Evolutionary conservation across 1,140 invertebrate genomes (phyloP).

Genomic region (Augochlora pura): DNA sequence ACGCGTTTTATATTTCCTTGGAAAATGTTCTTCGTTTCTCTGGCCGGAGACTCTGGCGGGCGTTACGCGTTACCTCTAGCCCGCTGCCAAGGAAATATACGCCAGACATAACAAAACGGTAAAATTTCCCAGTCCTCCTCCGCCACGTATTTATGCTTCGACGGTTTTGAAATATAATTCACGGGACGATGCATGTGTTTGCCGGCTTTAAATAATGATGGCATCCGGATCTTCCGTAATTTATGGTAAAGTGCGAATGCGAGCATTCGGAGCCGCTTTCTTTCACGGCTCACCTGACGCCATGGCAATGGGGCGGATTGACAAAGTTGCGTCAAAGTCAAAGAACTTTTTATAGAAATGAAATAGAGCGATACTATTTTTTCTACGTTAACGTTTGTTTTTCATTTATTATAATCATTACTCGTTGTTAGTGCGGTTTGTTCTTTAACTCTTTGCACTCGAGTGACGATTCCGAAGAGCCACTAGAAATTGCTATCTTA

Average conservation of each 20-base stretch:
- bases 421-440: too few relatives aligned
- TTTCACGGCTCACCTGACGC: not conserved
- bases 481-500: too few relatives aligned
- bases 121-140: constrained; percentile 5
- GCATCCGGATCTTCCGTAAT: constrained; percentile 5
- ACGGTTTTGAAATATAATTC: constrained; percentile 15
- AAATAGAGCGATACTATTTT: too few relatives aligned
- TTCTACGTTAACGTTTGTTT: not conserved
- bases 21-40: not conserved
- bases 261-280: not conserved
- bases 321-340: too few relatives aligned
- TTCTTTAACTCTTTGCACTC: too few relatives aligned
- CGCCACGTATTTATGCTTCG: constrained; percentile 9
- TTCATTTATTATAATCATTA: too few relatives aligned
- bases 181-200: not conserved
- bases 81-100: not conserved
- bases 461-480: too few relatives aligned
- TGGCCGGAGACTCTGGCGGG: too few relatives aligned
- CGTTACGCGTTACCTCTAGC: too few relatives aligned
- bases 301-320: too few relatives aligned
- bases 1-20: not conserved
- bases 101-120: not conserved
- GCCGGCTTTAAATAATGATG: constrained; percentile 11
- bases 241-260: constrained; percentile 3
- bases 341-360: too few relatives aligned